Evolutionary conservation across 2,888 invertebrate species (phyloP), one percentile per base, ranked within the genome.

Genomic region (Coleophora deauratella): DNA sequence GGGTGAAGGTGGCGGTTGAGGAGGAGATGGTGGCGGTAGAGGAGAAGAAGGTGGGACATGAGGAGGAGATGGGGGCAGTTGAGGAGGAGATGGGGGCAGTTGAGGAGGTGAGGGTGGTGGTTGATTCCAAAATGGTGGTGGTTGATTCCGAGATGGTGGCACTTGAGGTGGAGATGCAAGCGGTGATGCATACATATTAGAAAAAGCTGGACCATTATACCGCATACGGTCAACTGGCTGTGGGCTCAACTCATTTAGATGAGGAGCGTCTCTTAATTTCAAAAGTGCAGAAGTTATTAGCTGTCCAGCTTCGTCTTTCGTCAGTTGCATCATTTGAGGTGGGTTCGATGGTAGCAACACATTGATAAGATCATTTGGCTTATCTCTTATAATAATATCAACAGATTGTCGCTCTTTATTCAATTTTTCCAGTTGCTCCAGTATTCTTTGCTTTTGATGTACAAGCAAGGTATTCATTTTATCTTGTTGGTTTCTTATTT

Each of bases 381-480:
- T 30, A 13, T 47, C 36, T 9, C 15, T 37, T 13, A 62, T 45
- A 7, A 62, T 44, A 14, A 33, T 38, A 28, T 73, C 66, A 35
- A 77, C 46, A 46, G 66, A 69, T 3, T 55, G 44, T 42, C 64
- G 72, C 47, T 80, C 75, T 45, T 48, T 55, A 28, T 64, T 58
- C 21, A 82, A 56, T 41, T 62, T 57, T 10, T 55, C 44, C 2
- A 80, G 44, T 36, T 79, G 75, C 30, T 66, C 54, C 21, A 74
- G 69, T 8, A 79, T 66, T 39, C 63, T 59, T 11, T 61, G 51
- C 40, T 69, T 75, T 32, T 79, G 73, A 31, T 67, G 47, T 40
- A 56, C 58, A 27, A 80, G 49, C 11, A 80, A 31, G 1, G 46
- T 10, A 40, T 67, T 65, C 47, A 76, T 65, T 50, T 59, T 63